Evolutionary conservation across 2,113 vertebrate species (phyloP), one percentile per base, ranked within the genome.

Genomic region (Chascanopsetta lugubris): DNA sequence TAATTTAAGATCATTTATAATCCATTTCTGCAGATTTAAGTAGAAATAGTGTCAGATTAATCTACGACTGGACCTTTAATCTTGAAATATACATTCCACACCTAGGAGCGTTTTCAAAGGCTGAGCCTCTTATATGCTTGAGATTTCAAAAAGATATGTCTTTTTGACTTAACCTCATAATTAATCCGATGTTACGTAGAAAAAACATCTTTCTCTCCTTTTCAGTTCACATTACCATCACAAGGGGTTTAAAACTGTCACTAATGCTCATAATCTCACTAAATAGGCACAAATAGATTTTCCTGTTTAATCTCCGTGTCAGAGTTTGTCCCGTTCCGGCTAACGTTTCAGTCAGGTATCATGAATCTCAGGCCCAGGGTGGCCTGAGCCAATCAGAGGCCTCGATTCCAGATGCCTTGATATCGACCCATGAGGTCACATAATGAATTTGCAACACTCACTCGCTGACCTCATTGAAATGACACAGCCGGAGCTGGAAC

Each of bases 301-400:
- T 49, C 43, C 30, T n/a, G 55, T 61, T 46, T 61, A 67, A 60
- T 15, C 21, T 8, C 21, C 15, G 11, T 29, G 7, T 61, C 45
- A 59, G 13, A 26, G 38, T 49, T 76, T 40, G 9, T n/a, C 7
- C 40, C 54, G 12, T 42, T 63, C 40, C 58, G 60, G 36, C 34
- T 38, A 38, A 38, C 15, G 11, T 59, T 71, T 30, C 56, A 26
- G 17, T 69, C 58, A 22, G 8, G 50, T 75, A 61, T 70, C 17
- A 15, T 77, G 79, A 74, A 56, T 61, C 67, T 80, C 64, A 71
- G 67, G 27, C 55, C n/a, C 78, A 77, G 17, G 58, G 20, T 12
- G n/a, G 11, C 57, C 24, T 46, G 32, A 63, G 24, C 73, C 68
- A 82, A 79, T 79, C 69, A 82, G 55, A 53, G 21, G 43, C 36